These are phyloP conservation scores for Hiodon tergisus DNA, from an alignment of 2,113 vertebrate species.

Conservation along the genomic window DNA sequence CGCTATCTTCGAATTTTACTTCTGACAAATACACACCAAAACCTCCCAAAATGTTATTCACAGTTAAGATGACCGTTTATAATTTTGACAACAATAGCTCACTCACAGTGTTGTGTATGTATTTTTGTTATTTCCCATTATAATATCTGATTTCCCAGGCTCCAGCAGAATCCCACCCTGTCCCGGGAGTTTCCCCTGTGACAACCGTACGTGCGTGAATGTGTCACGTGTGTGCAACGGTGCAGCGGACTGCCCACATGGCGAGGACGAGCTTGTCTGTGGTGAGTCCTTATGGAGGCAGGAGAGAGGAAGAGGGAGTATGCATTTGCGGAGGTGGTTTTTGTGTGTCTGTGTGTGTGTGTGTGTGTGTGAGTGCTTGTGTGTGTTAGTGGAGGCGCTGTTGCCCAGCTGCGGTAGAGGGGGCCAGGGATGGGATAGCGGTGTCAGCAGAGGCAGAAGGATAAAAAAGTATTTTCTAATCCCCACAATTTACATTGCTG, in stretches of 20 bases:
- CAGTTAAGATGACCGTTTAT: no score
- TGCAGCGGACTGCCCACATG: constrained; percentile 59
- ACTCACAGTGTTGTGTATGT: not conserved
- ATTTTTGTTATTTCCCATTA: not conserved
- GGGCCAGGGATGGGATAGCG: no score
- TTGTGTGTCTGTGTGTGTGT: no score
- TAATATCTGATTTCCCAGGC: constrained; percentile 44
- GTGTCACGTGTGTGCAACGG: constrained; percentile 63
- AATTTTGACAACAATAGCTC: no score
- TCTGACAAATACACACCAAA: no score
- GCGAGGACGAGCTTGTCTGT: constrained; percentile 71
- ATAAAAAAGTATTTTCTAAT: not conserved
- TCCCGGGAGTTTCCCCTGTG: constrained; percentile 63
- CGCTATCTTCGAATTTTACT: no score
- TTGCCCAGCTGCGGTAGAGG: no score
- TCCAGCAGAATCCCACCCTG: constrained; percentile 64
- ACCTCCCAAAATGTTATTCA: no score
- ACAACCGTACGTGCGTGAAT: constrained; percentile 68
- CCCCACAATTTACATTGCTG: not conserved
- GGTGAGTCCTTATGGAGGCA: constrained; percentile 52
- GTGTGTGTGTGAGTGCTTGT: no score
- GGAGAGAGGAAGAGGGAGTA: not conserved
- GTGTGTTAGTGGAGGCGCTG: no score
- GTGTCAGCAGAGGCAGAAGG: not conserved
- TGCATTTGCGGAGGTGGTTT: no score